Evolutionary conservation across 2,113 vertebrate species (phyloP).

Genomic region (Phrynosoma platyrhinos): DNA sequence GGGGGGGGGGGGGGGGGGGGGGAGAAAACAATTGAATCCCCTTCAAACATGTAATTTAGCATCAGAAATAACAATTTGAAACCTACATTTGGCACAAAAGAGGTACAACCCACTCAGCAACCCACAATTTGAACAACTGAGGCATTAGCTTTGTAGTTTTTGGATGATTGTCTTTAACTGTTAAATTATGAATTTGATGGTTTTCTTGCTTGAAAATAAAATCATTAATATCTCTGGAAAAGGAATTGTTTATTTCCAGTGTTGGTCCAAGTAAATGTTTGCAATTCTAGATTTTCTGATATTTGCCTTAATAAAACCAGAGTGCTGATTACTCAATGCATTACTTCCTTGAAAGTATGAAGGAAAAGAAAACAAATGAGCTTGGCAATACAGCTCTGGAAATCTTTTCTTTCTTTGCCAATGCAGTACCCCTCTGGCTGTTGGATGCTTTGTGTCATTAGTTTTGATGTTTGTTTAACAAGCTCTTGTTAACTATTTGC

Average conservation of each 20-base stretch:
- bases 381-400: neutral
- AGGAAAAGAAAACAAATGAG: neutral
- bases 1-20: too few relatives aligned
- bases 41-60: neutral
- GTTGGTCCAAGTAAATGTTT: neutral
- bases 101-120: neutral
- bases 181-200: neutral
- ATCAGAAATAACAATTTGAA: neutral
- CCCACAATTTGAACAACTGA: neutral
- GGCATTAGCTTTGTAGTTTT: neutral
- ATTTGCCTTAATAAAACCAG: neutral
- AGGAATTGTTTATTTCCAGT: neutral
- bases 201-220: too few relatives aligned
- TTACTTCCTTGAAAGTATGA: neutral
- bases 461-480: slow-evolving; percentile 9
- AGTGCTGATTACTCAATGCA: neutral
- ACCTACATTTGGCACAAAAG: neutral
- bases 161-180: neutral
- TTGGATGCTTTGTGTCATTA: neutral
- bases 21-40: neutral
- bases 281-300: neutral
- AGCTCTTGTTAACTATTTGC: slow-evolving; percentile 7
- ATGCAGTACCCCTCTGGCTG: neutral
- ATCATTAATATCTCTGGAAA: neutral
- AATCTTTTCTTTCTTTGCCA: neutral